Evolutionary conservation across 2,797 vertebrate genomes (phyloP), one percentile per base, ranked within the genome.

Genomic region (Amniataba percoides): DNA sequence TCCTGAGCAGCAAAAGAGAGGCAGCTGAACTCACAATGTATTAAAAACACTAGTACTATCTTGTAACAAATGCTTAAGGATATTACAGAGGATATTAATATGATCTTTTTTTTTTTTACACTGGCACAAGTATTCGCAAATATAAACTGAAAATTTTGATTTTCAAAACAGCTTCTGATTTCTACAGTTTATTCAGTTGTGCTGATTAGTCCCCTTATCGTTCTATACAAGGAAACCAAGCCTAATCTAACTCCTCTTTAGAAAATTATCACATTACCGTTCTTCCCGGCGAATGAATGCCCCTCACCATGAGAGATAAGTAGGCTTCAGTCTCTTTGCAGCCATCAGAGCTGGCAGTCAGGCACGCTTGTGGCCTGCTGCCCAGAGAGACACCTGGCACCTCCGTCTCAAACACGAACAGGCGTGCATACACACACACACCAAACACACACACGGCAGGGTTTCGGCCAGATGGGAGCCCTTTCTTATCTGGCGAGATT

Each of bases 351-450:
- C 79, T 86, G 83, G 84, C 85, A 71, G 74, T 19, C 60, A 5
- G 68, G 71, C 71, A 73, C 71, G 55, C 78, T 84, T 76, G 76
- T 92, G 91, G 88, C 85, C 74, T 53, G 23, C 52, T 78, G 89
- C 89, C 92, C 59, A 1, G 74, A 87, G 25, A 70, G 85, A 85
- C 91, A 91, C 92, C 89, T 90, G 84, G 75, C 75, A 81, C 61
- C 69, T 72, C 66, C 39, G 51, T 49, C 70, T 74, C 56, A 51
- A 57, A 63, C 71, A 80, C 27, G 2, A 11, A 57, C 60, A 51
- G 56, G 18, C 75, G 27, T n/a, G n/a, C n/a, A n/a, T n/a, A n/a
- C 27, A 31, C 27, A 72, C 75, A 57, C 59, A 36, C 60, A 56
- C 49, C 67, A 71, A 62, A 77, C 60, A 48, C 65, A 67, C 27